phyloP scores from a whole-genome alignment of 2,888 invertebrate genomes.

The Electrophaes corylata region DNA sequence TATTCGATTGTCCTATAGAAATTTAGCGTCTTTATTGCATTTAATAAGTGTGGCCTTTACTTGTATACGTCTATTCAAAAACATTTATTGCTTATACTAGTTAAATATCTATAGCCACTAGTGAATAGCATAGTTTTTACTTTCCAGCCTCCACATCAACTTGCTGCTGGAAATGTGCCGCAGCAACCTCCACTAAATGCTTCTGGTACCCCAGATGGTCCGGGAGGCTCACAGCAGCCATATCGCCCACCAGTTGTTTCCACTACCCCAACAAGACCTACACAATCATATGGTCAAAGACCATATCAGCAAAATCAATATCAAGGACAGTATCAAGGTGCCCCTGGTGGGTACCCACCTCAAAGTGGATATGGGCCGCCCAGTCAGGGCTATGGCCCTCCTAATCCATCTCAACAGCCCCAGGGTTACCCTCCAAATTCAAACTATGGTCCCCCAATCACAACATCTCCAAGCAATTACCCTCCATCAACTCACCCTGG shows the following conservation, averaged over 20 bases:
- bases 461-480: slow-evolving; percentile 84
- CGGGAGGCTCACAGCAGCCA: slow-evolving; percentile 75
- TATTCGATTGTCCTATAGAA: not conserved
- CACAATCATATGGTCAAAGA: slow-evolving; percentile 88
- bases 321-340: slow-evolving; percentile 84
- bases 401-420: slow-evolving; percentile 85
- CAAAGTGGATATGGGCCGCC: slow-evolving; percentile 88
- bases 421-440: slow-evolving; percentile 87
- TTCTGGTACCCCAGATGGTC: slow-evolving; percentile 66
- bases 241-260: slow-evolving; percentile 80
- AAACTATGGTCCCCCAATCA: slow-evolving; percentile 86
- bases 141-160: slow-evolving; percentile 84
- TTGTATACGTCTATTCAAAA: not conserved
- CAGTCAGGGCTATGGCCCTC: slow-evolving; percentile 86
- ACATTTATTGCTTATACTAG: not conserved
- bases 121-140: slow-evolving; percentile 10
- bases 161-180: slow-evolving; percentile 79
- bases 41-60: not conserved
- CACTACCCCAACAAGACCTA: slow-evolving; percentile 84
- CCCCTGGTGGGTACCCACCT: slow-evolving; percentile 86
- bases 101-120: not conserved
- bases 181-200: slow-evolving; percentile 70
- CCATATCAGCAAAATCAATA: slow-evolving; percentile 88
- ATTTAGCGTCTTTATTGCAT: not conserved
- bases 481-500: slow-evolving; percentile 81